A percentile compares a stretch with the other conserved stretches of the same genome.
Evolutionary conservation across 2,797 vertebrate genomes (phyloP).

Genomic region (Neostethus bicornis): DNA sequence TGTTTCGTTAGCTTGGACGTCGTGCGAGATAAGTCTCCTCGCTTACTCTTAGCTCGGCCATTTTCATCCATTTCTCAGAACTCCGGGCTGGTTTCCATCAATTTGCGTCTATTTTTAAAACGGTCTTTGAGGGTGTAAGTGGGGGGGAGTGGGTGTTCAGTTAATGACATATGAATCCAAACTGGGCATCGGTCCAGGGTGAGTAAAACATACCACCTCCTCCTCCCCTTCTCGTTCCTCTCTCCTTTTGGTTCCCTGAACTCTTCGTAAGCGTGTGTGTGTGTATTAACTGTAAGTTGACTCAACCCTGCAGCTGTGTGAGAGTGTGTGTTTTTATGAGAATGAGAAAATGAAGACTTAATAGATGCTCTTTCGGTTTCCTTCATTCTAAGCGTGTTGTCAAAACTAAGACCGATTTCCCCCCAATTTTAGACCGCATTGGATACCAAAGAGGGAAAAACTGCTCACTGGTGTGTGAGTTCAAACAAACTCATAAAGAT

Average conservation of each 20-base stretch:
- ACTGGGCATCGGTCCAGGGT: constrained; percentile 68
- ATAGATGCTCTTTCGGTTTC: not conserved
- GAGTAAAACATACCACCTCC: constrained; percentile 59
- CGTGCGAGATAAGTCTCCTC: constrained; percentile 62
- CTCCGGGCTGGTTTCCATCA: constrained; percentile 64
- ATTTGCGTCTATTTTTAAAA: constrained; percentile 79
- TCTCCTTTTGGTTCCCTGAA: constrained; percentile 24
- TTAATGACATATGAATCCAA: constrained; percentile 75
- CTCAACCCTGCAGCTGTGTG: constrained; percentile 57
- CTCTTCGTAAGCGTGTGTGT: constrained; percentile 46
- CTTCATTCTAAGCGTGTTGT: no score
- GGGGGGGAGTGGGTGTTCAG: constrained; percentile 36
- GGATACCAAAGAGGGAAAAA: no score
- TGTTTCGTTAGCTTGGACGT: constrained; percentile 52
- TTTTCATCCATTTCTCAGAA: constrained; percentile 73
- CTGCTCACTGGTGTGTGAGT: no score
- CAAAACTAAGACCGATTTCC: no score
- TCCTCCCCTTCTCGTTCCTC: constrained; percentile 5
- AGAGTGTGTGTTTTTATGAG: constrained; percentile 15
- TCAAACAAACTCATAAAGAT: no score
- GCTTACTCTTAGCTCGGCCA: constrained; percentile 54
- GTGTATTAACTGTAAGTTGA: constrained; percentile 73
- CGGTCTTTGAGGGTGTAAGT: constrained; percentile 22
- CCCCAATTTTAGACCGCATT: no score
- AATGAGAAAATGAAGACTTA: constrained; percentile 19